These are phyloP conservation scores for Haemorhous mexicanus DNA, from an alignment of 2,113 vertebrate genomes.

Conservation along the genomic window DNA sequence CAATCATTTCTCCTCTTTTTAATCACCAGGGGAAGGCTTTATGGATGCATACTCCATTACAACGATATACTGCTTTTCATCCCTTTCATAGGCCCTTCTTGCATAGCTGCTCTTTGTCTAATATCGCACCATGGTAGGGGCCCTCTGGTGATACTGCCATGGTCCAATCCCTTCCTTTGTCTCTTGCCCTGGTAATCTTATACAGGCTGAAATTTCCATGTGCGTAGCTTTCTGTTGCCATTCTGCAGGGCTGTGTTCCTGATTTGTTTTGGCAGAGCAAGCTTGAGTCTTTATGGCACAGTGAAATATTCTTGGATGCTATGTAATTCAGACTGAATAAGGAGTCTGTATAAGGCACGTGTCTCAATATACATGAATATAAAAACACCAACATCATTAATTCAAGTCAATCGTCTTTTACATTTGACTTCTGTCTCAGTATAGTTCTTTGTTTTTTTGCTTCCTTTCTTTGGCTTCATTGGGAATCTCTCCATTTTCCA, in stretches of 20 bases:
- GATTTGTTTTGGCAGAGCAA: slow-evolving; percentile 74
- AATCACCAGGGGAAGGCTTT: slow-evolving; percentile 40
- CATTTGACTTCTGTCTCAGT: slow-evolving; percentile 76
- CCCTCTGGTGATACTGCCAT: neutral
- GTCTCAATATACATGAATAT: slow-evolving; percentile 75
- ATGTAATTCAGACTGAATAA: slow-evolving; percentile 73
- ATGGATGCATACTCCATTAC: neutral
- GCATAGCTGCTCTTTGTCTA: slow-evolving; percentile 45
- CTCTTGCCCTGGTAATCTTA: neutral
- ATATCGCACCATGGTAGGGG: neutral
- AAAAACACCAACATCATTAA: slow-evolving; percentile 59
- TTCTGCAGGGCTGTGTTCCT: slow-evolving; percentile 46
- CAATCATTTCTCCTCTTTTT: slow-evolving; percentile 4
- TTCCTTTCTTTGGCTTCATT: slow-evolving; percentile 82
- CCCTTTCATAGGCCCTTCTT: slow-evolving; percentile 33
- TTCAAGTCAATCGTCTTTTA: slow-evolving; percentile 46
- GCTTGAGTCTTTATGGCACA: slow-evolving; percentile 80
- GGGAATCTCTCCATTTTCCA: slow-evolving; percentile 80
- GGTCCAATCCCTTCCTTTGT: neutral
- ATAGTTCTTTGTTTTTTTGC: slow-evolving; percentile 73
- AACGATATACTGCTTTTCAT: slow-evolving; percentile 4
- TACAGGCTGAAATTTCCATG: slow-evolving; percentile 21
- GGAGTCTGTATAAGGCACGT: slow-evolving; percentile 83
- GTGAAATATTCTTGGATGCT: slow-evolving; percentile 77
- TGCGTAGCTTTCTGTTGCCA: slow-evolving; percentile 31